Evolutionary conservation across 2,888 invertebrate genomes (phyloP).

Genomic region (Ischnus inquisitorius): DNA sequence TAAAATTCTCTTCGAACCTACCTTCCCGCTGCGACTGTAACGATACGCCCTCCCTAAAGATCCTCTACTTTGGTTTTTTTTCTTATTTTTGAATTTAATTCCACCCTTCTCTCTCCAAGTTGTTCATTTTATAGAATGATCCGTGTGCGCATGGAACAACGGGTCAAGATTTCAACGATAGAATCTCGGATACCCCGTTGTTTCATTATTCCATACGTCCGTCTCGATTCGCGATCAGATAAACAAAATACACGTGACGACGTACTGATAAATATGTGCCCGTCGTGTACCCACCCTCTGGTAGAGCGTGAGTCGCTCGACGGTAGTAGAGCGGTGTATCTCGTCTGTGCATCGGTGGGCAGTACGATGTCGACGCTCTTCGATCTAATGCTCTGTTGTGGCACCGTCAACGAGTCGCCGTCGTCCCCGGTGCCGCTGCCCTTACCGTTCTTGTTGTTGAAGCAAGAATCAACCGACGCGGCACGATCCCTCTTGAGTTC

Average conservation of each 20-base stretch:
- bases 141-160: not conserved
- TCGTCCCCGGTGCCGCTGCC: constrained; percentile 89
- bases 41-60: too few species aligned
- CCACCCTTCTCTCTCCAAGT: too few species aligned
- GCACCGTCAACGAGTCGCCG: constrained; percentile 90
- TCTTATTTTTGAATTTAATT: too few species aligned
- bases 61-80: too few species aligned
- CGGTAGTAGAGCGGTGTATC: constrained; percentile 91
- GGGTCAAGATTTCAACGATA: not conserved
- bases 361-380: constrained; percentile 95
- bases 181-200: not conserved
- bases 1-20: too few species aligned
- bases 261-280: not conserved
- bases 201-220: not conserved
- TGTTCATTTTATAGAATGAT: too few species aligned
- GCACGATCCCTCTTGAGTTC: constrained; percentile 94
- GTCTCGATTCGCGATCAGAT: not conserved
- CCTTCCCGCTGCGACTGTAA: too few species aligned
- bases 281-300: constrained; percentile 84
- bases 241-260: not conserved
- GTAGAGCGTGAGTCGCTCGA: constrained; percentile 78
- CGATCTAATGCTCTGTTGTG: constrained; percentile 91
- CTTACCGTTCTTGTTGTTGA: constrained; percentile 88
- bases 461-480: constrained; percentile 95
- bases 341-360: constrained; percentile 94